Base-by-base conservation (phyloP, 2,888 invertebrate species). In the Tetranychus piercei region DNA sequence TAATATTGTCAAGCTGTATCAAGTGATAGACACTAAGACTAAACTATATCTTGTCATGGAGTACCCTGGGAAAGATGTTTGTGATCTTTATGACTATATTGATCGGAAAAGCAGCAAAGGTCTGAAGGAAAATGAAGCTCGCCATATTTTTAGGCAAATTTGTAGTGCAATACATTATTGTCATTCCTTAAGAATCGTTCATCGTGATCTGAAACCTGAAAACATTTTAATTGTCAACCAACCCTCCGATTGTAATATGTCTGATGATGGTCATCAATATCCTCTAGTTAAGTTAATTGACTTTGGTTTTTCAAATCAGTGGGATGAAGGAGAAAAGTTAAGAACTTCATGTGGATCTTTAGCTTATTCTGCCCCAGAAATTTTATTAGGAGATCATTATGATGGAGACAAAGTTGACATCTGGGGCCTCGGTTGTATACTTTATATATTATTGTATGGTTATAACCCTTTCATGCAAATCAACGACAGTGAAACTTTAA, bases 191-290 rank as follows among this genome's bases (percentile, higher is more conserved):
- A 89, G 90, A 82, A 90, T 90, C 44, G 88, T 90, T 20, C 91
- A 91, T 81, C 87, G 99, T 79, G 99, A 99, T 85, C 86, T 99
- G 79, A 99, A 99, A 84, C 99, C 97, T 18, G 99, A 99, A 84
- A 99, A 99, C 86, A 97, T 99, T 76, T 95, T 99, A 73, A 97
- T 97, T 85, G 99, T 99, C 83, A 94, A 96, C 84, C 93, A 94
- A 84, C 86, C 92, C 74, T 94, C 94, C 76, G 34, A 73, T 55
- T 18, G 34, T 44, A 55, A 43, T 5, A 18, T 23, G 18, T 43
- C 22, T 43, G 20, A 34, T n/a, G 18, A 71, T 20, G 18, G n/a
- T 22, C 65, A 44, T 20, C 69, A 65, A 69, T 76, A 76, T 64
- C 77, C 77, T 44, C 88, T 94, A 82, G 97, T 99, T 55, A 99